Base-by-base conservation (phyloP, 1,140 invertebrate species). In the Teleopsis dalmanni region DNA sequence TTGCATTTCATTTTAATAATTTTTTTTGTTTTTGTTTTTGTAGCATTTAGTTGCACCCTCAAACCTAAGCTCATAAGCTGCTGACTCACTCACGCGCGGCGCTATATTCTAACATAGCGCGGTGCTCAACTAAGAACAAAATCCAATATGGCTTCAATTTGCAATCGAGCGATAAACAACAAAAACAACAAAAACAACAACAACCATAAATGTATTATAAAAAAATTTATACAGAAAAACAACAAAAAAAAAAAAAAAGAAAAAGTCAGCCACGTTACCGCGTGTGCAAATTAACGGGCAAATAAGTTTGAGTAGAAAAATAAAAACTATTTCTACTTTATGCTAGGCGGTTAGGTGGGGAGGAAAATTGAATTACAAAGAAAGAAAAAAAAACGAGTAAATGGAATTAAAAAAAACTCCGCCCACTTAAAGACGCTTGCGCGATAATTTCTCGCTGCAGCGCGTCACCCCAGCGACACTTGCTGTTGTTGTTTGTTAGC, bases 391-490 rank as follows among this genome's bases (percentile, higher is more conserved):
- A 35, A 27, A 33, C 19, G 6, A 38, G 41, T 45, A 51, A 46
- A 51, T 51, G 41, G 36, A 21, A 46, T 37, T 55, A 62, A 64
- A 66, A 62, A 68, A 66, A 68, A 68, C 65, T 68, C 65, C 65
- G 65, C 65, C 65, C 65, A 59, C 63, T 67, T 48, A 67, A n/a
- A 68, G 65, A 67, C 65, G 58, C 52, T 54, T 54, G 52, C 52
- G 52, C 48, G 40, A 26, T 53, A 46, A 49, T 53, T 51, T 44
- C 44, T 41, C 36, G 35, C 13, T 7, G 27, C 27, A 19, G 41
- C 18, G 25, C 16, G 14, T 26, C 31, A 13, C 11, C 16, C 41
- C 16, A 5, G 33, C 33, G 33, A 13, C 8, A n/a, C 22, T 38
- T 38, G 34, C 31, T 38, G 23, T 38, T 13, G 34, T 16, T 47